These are phyloP conservation scores for Axinella damicornis DNA, from an alignment of 37 sponge, comb jelly and placozoan genomes.

Conservation along the genomic window DNA sequence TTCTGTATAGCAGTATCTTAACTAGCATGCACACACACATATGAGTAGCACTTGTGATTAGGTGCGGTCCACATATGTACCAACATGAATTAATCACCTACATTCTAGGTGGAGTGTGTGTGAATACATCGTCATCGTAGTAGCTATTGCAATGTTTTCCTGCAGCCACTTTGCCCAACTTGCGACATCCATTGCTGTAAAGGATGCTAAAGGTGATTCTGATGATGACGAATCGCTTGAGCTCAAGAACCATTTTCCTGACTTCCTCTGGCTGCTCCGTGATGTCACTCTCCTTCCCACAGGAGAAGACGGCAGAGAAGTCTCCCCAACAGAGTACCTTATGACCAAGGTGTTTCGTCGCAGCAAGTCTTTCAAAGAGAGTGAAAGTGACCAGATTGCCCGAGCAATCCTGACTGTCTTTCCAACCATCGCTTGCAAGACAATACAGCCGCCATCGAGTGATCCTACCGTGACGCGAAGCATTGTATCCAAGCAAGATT, in stretches of 20 bases:
- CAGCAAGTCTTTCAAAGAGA: not conserved
- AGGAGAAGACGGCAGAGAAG: constrained; percentile 5
- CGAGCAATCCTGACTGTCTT: constrained; percentile 13
- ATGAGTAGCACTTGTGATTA: no score
- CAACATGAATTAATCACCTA: no score
- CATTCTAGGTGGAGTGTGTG: no score
- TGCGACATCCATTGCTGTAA: constrained; percentile 10
- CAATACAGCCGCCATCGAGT: constrained; percentile 23
- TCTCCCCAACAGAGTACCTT: constrained; percentile 37
- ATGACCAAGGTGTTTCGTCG: not conserved
- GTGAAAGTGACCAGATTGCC: constrained; percentile 12
- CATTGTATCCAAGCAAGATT: constrained; percentile 6
- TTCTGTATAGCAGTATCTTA: no score
- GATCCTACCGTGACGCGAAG: constrained; percentile 8
- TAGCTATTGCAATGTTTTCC: not conserved
- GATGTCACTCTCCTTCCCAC: constrained; percentile 2
- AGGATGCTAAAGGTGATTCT: not conserved
- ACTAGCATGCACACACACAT: no score
- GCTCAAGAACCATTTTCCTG: constrained; percentile 36
- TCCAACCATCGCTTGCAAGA: constrained; percentile 34
- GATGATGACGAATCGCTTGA: constrained; percentile 11
- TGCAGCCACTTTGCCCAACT: constrained; percentile 28
- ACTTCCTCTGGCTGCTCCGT: constrained; percentile 62
- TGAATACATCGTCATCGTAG: no score
- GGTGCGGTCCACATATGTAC: no score